phyloP scores from a whole-genome alignment of 2,797 vertebrate genomes.

The Eurystomus glaucurus region DNA sequence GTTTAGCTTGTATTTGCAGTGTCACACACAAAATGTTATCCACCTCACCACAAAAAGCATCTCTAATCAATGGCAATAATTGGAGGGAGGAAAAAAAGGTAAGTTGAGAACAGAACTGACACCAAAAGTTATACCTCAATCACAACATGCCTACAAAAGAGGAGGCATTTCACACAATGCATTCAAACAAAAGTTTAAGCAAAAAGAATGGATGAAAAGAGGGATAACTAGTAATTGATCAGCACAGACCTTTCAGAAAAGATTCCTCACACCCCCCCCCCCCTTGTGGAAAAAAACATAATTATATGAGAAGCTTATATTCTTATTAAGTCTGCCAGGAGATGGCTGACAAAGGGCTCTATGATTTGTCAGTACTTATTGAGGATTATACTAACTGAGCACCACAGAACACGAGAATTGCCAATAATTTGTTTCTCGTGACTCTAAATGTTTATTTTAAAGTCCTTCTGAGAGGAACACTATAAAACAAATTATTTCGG shows the following conservation, averaged over 20 bases:
- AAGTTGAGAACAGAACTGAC: not conserved
- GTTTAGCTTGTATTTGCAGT: not conserved
- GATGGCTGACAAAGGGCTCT: not conserved
- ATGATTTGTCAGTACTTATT: conserved; percentile 6
- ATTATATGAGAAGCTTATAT: not conserved
- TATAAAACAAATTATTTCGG: not conserved
- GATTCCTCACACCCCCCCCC: rapidly evolving
- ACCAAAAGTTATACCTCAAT: not conserved
- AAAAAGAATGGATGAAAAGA: not conserved
- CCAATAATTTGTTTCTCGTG: conserved; percentile 4
- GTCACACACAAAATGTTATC: not conserved
- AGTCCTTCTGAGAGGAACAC: not conserved
- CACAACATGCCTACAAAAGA: not conserved
- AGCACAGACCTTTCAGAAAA: not conserved
- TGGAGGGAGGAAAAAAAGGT: not conserved
- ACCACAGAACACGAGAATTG: conserved; percentile 22
- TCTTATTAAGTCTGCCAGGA: not conserved
- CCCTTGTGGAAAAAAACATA: not conserved
- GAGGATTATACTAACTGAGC: conserved; percentile 23
- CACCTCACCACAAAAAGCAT: not conserved
- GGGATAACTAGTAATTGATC: not conserved
- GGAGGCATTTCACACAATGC: not conserved
- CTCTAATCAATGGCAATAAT: not conserved
- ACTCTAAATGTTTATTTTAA: conserved; percentile 18
- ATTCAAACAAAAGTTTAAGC: not conserved